phyloP scores from a whole-genome alignment of 92 coral and sea anemone species.

The Ricordea florida region DNA sequence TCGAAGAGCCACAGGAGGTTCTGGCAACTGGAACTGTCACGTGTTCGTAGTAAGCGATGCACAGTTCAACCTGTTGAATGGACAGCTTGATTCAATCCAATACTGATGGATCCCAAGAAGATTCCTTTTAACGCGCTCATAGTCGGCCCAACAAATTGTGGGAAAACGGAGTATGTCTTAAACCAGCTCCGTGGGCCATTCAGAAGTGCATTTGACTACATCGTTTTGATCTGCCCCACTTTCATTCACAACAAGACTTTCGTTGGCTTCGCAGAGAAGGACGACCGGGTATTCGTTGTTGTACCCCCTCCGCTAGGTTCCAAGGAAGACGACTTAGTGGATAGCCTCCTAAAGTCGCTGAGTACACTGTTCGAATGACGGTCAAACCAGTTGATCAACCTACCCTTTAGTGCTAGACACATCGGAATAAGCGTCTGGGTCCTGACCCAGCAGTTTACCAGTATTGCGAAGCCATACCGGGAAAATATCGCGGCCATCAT shows the following conservation, averaged over 20 bases:
- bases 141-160: background rate
- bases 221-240: slow-evolving; percentile 10
- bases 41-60: background rate
- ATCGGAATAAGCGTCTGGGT: slow-evolving; percentile 11
- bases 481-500: background rate
- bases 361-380: background rate
- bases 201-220: background rate
- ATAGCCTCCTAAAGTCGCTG: background rate
- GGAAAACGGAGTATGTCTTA: slow-evolving; percentile 17
- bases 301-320: no score
- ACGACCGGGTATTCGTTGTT: background rate
- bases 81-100: background rate
- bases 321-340: slow-evolving; percentile 3
- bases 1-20: background rate
- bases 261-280: background rate
- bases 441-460: background rate
- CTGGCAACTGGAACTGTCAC: background rate
- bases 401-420: background rate
- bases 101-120: no score
- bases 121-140: no score
- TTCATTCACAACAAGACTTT: background rate
- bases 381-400: background rate
- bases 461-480: background rate
- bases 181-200: background rate
- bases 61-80: background rate